phyloP scores from a whole-genome alignment of 2,113 vertebrate genomes.

The Ailuropoda melanoleuca region DNA sequence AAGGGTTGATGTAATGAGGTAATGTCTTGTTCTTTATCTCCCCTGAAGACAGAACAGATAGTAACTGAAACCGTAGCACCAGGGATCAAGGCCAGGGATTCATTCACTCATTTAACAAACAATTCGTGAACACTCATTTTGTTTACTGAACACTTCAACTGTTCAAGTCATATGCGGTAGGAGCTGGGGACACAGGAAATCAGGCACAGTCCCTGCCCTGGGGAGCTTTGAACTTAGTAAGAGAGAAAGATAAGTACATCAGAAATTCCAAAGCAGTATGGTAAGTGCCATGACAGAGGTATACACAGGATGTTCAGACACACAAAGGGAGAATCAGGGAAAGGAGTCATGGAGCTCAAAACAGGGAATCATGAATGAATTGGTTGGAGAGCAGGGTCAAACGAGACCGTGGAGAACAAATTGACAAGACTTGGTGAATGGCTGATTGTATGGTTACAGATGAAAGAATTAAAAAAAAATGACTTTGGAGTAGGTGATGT shows the following conservation, averaged over 20 bases:
- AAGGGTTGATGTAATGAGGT: conserved; percentile 28
- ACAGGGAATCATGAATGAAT: conserved; percentile 2
- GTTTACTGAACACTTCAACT: conserved; percentile 5
- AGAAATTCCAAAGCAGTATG: background rate
- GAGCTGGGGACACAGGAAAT: conserved; percentile 22
- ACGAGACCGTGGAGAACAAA: background rate
- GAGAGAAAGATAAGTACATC: background rate
- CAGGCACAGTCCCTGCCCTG: background rate
- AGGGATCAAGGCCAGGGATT: background rate
- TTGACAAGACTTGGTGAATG: background rate
- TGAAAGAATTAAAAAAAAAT: background rate
- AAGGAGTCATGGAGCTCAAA: background rate
- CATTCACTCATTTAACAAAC: conserved; percentile 24
- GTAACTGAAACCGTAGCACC: background rate
- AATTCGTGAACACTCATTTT: conserved; percentile 1
- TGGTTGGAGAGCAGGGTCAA: background rate
- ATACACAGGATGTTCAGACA: conserved; percentile 2
- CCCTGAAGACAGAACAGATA: background rate
- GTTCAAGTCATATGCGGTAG: background rate
- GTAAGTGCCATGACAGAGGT: background rate
- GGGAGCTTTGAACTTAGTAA: conserved; percentile 5
- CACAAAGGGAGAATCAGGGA: background rate
- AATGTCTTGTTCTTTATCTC: conserved; percentile 35
- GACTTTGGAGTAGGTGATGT: background rate
- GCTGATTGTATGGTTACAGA: background rate